Base-by-base conservation (phyloP, 2,797 vertebrate genomes). In the Smutsia gigantea region DNA sequence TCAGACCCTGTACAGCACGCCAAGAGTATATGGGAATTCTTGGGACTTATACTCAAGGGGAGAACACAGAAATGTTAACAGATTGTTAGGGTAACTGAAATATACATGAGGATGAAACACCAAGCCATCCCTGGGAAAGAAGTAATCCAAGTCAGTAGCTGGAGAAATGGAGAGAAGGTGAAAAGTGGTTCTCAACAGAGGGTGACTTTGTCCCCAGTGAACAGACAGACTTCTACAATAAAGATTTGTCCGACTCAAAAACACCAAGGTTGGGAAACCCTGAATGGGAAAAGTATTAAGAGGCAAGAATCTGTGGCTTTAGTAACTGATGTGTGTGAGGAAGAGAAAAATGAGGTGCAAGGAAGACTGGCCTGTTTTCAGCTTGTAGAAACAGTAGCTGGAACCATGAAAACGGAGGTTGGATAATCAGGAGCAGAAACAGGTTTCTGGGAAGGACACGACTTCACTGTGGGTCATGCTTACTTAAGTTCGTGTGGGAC, bases 301-400 rank as follows among this genome's bases (percentile, higher is more conserved):
- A 9, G 23, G 31, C 37, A 9, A 14, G 68, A 46, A 15, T 15
- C 61, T 83, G 19, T 29, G 19, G 31, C 66, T 68, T 79, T 64
- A 4, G 21, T 31, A 31, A 75, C 23, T 18, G 19, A 11, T 19
- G 27, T 17, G 51, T 1, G 15, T 49, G 39, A 69, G 18, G 27
- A 46, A 53, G 66, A 84, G 42, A 34, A 49, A 37, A 29, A 46
- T 2, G 55, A 18, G 17, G 49, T 21, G 37, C 0, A 0, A 59
- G 46, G 42, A 49, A 4, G 18, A 15, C 0, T 18, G 64, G 4
- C 72, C 7, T 1, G 0, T 31, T 18, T 21, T 34, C 17, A 46
- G 27, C 2, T 42, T 29, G 25, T 46, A 64, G 72, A 18, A 86
- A 57, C 3, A 1, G 13, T 10, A 23, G 14, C 59, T 90, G 81